These are phyloP conservation scores for Talpa occidentalis DNA, from an alignment of 2,113 vertebrate species.

Conservation along the genomic window DNA sequence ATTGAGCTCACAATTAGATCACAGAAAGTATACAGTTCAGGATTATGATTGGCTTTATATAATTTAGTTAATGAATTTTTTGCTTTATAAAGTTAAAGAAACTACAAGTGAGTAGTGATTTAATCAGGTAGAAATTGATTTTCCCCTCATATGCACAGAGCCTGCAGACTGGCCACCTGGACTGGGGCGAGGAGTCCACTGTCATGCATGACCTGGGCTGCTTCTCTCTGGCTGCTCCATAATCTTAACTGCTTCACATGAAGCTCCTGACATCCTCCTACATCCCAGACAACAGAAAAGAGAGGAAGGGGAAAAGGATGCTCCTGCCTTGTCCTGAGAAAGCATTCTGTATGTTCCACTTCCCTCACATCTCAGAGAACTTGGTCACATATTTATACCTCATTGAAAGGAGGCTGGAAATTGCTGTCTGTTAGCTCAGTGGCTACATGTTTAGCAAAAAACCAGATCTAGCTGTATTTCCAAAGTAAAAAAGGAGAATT, in stretches of 20 bases:
- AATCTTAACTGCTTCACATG: background rate
- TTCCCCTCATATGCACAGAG: background rate
- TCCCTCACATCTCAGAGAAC: background rate
- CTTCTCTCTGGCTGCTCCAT: background rate
- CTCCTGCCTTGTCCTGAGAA: background rate
- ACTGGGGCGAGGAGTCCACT: background rate
- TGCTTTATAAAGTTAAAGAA: background rate
- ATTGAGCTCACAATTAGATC: background rate
- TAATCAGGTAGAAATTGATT: background rate
- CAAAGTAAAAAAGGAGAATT: background rate
- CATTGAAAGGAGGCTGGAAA: background rate
- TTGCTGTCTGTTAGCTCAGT: background rate
- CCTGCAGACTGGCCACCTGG: background rate
- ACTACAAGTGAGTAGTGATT: background rate
- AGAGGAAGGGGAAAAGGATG: background rate
- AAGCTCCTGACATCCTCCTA: background rate
- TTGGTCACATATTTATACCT: background rate
- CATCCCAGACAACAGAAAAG: background rate
- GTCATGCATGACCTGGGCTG: background rate
- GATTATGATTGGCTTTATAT: too few relatives aligned
- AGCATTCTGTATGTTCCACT: background rate
- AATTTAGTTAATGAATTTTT: too few relatives aligned
- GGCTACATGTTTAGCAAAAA: background rate
- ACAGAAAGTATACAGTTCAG: too few relatives aligned
- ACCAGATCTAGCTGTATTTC: slow-evolving; percentile 2